phyloP scores from a whole-genome alignment of 2,113 vertebrate genomes.

The Ariopsis seemanni region DNA sequence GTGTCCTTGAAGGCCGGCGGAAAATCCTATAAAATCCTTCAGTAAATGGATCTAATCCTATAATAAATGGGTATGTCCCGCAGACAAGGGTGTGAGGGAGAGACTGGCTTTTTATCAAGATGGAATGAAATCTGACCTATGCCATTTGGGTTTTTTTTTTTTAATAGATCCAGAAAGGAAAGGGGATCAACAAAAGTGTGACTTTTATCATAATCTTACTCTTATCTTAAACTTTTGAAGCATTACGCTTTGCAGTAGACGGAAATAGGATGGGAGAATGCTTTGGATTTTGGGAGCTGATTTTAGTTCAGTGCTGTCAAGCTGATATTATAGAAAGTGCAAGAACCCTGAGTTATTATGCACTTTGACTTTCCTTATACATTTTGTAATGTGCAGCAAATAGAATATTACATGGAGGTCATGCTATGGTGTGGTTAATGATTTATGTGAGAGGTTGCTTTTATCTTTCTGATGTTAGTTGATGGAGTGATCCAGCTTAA shows the following conservation, averaged over 20 bases:
- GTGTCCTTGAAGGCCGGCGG: conserved; percentile 77
- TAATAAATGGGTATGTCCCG: conserved; percentile 81
- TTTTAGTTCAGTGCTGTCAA: not conserved
- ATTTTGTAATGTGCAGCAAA: conserved; percentile 34
- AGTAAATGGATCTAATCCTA: conserved; percentile 82
- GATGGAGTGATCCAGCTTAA: not conserved
- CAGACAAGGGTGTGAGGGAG: conserved; percentile 74
- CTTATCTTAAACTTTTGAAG: conserved; percentile 9
- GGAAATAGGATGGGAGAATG: not conserved
- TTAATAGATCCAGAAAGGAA: conserved; percentile 67
- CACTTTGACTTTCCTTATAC: conserved; percentile 23
- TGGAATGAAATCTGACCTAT: conserved; percentile 70
- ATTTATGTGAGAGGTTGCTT: conserved; percentile 38
- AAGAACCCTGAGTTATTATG: conserved; percentile 6
- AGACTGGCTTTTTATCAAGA: conserved; percentile 70
- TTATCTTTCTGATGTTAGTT: conserved; percentile 43
- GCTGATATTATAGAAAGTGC: not conserved
- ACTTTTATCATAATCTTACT: conserved; percentile 31
- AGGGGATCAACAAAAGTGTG: not conserved
- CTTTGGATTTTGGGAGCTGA: not conserved
- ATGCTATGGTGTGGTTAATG: conserved; percentile 34
- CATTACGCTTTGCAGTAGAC: not conserved
- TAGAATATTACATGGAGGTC: conserved; percentile 43
- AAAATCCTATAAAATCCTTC: conserved; percentile 77
- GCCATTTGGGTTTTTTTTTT: conserved; percentile 40